Evolutionary conservation across 2,113 vertebrate genomes (phyloP).

Genomic region (Piprites chloris): DNA sequence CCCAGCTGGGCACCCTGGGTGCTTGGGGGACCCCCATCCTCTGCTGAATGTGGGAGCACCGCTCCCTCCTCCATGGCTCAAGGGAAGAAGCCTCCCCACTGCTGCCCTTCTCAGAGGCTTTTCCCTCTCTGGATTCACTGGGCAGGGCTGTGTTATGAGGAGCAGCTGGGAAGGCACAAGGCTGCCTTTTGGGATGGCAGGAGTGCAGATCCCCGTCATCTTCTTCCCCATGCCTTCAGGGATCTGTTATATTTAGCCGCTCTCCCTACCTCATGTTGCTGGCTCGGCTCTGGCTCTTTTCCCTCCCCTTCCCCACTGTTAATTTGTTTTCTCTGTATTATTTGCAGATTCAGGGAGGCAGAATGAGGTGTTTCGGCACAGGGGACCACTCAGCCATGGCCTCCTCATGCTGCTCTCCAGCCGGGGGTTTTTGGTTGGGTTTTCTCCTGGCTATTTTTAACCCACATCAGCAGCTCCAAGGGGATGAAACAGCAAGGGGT

Average conservation of each 20-base stretch:
- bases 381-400: neutral
- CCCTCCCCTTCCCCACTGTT: neutral
- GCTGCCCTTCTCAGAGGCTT: neutral
- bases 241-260: slow-evolving; percentile 12
- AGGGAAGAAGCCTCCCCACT: accelerated
- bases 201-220: neutral
- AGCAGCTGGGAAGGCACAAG: neutral
- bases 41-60: neutral
- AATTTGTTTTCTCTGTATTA: slow-evolving; percentile 17
- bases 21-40: neutral
- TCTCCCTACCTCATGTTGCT: neutral
- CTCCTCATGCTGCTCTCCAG: neutral
- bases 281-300: neutral
- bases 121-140: neutral
- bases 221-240: neutral
- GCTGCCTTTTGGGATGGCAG: neutral
- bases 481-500: neutral
- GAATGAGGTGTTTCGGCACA: neutral
- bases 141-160: neutral
- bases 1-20: neutral
- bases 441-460: neutral
- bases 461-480: accelerated
- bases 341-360: neutral
- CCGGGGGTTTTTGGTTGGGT: neutral
- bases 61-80: accelerated